A percentile compares a stretch with the other conserved stretches of the same genome.
Conservation (phyloP, 2,113 vertebrate genomes). For the Labeo rohita region DNA sequence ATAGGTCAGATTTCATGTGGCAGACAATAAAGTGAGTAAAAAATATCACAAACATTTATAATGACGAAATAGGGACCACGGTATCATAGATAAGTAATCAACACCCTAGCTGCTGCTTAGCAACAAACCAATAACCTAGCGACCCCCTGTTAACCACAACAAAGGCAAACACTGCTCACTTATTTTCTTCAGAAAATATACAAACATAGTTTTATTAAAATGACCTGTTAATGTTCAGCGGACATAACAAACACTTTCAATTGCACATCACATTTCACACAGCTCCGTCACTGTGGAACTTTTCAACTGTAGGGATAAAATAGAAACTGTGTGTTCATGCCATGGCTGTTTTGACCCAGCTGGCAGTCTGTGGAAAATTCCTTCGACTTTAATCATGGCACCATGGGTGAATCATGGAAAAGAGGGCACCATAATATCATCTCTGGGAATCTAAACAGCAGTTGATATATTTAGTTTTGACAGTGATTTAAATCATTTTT, state of each 20-base stretch:
- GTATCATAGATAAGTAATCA: background rate
- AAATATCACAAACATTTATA: background rate
- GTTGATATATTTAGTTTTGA: background rate
- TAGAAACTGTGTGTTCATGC: conserved; percentile 25
- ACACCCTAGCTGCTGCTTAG: background rate
- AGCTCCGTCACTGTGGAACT: conserved; percentile 42
- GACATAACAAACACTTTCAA: conserved; percentile 21
- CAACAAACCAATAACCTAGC: background rate
- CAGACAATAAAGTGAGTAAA: background rate
- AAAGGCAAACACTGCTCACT: background rate
- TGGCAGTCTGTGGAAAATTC: conserved; percentile 52
- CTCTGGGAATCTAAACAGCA: background rate
- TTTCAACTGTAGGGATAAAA: conserved; percentile 26
- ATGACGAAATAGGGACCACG: background rate
- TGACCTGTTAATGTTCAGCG: background rate
- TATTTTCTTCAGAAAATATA: background rate
- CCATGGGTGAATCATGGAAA: conserved; percentile 56
- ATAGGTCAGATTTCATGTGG: background rate
- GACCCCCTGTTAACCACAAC: background rate
- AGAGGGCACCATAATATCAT: background rate
- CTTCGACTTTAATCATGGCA: conserved; percentile 45
- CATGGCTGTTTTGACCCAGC: conserved; percentile 40
- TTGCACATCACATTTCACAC: conserved; percentile 39
- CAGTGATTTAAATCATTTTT: background rate
- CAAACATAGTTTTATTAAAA: background rate